Base-by-base conservation (phyloP, 1,140 invertebrate genomes). In the Harpegnathos saltator region DNA sequence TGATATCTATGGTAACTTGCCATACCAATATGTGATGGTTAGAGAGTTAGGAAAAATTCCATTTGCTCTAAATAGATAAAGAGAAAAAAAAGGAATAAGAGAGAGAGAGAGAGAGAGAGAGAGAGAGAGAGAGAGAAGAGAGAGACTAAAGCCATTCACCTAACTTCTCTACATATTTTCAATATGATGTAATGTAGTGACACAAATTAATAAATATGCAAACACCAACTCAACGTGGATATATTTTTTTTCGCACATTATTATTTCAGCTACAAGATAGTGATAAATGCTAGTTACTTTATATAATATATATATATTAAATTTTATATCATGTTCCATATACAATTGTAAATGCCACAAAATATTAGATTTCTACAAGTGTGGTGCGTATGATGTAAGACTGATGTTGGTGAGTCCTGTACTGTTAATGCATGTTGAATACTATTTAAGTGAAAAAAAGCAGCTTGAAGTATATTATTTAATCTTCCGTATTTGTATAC, bases 41-140 rank as follows among this genome's bases (percentile, higher is more conserved):
- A 90, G 90, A 90, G 85, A 87, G 86, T 90, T 92, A 87, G 86
- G 87, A 84, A 90, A 84, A 87, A 91, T 90, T 91, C 85, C 90
- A 91, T 90, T 84, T 89, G 90, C 84, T 91, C 82, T 89, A 90
- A 74, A 75, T 91, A 88, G 29, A 14, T 56, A 58, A 19, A 58
- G n/a, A 19, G 56, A 58, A 58, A 52, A 9, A 74, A 38, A 1
- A 33, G 29, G 29, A n/a, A n/a, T n/a, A n/a, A n/a, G n/a, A n/a
- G n/a, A n/a, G n/a, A n/a, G 29, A 5, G 5, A 58, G 11, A 48
- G 5, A 3, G 11, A 77, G 44, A n/a, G 9, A n/a, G 26, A 29
- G 26, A 62, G 1, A 38, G 17, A 63, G 5, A n/a, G n/a, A 63
- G 9, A 63, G 5, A 44, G 44, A 58, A 26, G 48, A 14, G 59